Base-by-base conservation (phyloP, 2,888 invertebrate genomes). In the Drosophila flavopinicola region DNA sequence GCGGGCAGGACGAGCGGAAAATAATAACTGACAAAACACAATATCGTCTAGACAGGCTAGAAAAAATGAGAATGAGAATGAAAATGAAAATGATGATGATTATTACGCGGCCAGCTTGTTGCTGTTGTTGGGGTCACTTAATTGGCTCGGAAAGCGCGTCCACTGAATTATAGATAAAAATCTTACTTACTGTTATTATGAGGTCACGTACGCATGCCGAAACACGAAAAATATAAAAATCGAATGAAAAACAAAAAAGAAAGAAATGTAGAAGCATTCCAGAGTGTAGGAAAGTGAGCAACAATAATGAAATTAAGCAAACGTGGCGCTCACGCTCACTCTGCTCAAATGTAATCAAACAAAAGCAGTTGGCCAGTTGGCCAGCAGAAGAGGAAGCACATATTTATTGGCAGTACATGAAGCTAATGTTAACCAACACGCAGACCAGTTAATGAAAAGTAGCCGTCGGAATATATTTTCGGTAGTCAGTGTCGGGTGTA, bases 161-260 rank as follows among this genome's bases (percentile, higher is more conserved):
- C 58, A 37, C 66, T 71, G 85, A 86, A 85, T 80, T 80, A 74
- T 83, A 87, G 83, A 83, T 83, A 85, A 69, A 83, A 87, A 83
- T 83, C 83, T 85, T 85, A 76, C 85, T 83, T 78, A 58, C 61
- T 67, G 58, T 67, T 78, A 83, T 76, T 85, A 83, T 82, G 84
- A 78, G 87, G 87, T 83, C 83, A 83, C 83, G 83, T 83, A 87
- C 87, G 84, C 85, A 60, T 48, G 60, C 47, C 42, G 54, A 41
- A 53, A 30, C 33, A 45, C 15, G 6, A 15, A 33, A 44, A 10
- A 33, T 37, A 30, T 37, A 35, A 29, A 23, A 17, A 37, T 17
- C 17, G 1, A 20, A 30, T 3, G 44, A 13, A 33, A 23, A 56
- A 45, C 24, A 25, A 27, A 24, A 32, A 35, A 20, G 13, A 35